Evolutionary conservation across 2,113 vertebrate genomes (phyloP), one percentile per base, ranked within the genome.

Genomic region (Lasiurus cinereus): DNA sequence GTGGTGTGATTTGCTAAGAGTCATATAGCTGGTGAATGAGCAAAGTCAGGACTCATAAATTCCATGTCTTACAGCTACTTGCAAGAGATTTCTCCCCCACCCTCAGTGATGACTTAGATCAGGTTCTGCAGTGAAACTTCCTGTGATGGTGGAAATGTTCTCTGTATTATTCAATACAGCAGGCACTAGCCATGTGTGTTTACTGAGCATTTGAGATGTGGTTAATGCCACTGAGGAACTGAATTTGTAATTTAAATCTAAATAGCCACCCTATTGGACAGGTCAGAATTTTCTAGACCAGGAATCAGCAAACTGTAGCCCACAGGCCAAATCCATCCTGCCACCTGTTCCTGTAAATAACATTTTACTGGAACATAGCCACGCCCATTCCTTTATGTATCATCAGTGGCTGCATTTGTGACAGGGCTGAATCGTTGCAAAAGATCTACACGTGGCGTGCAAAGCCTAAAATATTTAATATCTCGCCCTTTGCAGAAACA

Each of bases 271-370:
- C 46, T 74, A 16, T 18, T 76, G 56, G 62, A 69, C n/a, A 88
- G 62, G 15, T 64, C 50, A 18, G 52, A 82, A 66, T 91, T 64
- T 84, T 48, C 78, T 91, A 83, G 77, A 83, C n/a, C 64, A 84
- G 18, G 12, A 24, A 59, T 29, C 50, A 64, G 56, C 43, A 90
- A 77, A 59, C 66, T 78, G 5, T 66, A 50, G 11, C 21, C 46
- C 9, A 3, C 6, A 50, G 82, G 86, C 46, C 59, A 87, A 83
- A 72, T 66, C 13, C 48, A 50, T 59, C 62, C 80, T 66, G 52
- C 15, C 36, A 39, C 69, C 67, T 77, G 76, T 39, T 94, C 87
- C 52, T n/a, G 12, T 82, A 83, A 94, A 33, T 22, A 48, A 54
- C 14, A 1, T 80, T 80, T 80, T 52, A 54, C 2, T 29, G 21